Evolutionary conservation across 1,140 invertebrate genomes (phyloP).

Genomic region (Calephelis nemesis): DNA sequence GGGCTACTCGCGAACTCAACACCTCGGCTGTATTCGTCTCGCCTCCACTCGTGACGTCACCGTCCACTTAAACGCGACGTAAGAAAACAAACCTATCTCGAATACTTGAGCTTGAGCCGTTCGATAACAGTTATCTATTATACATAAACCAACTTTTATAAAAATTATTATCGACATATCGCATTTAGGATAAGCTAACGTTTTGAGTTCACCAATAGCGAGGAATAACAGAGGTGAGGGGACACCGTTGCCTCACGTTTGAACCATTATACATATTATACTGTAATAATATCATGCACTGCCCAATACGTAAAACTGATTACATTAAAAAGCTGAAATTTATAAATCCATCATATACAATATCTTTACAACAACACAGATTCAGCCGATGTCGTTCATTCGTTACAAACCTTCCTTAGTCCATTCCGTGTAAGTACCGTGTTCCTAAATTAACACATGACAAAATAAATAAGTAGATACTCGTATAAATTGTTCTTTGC

Average conservation of each 20-base stretch:
- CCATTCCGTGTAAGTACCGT: constrained; percentile 60
- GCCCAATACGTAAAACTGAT: constrained; percentile 65
- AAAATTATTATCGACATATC: constrained; percentile 18
- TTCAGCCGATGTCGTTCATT: constrained; percentile 39
- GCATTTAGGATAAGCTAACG: background rate
- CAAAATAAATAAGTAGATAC: constrained; percentile 17
- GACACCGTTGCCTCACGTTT: constrained; percentile 52
- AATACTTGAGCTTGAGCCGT: constrained; percentile 5
- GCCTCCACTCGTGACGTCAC: background rate
- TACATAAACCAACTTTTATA: constrained; percentile 16
- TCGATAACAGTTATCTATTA: constrained; percentile 12
- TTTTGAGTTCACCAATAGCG: constrained; percentile 21
- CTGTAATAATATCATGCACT: constrained; percentile 61
- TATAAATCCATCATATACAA: constrained; percentile 67
- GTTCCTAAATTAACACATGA: constrained; percentile 46
- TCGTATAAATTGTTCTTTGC: background rate
- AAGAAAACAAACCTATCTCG: constrained; percentile 10
- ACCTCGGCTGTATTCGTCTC: background rate
- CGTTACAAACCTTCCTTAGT: constrained; percentile 36
- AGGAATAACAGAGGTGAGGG: constrained; percentile 39
- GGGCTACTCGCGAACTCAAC: constrained; percentile 21
- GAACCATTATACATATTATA: constrained; percentile 68
- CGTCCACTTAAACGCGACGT: background rate
- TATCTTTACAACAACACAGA: constrained; percentile 51
- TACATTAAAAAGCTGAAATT: constrained; percentile 70